Conservation (phyloP, 2,113 vertebrate genomes). For the Podarcis raffonei region DNA sequence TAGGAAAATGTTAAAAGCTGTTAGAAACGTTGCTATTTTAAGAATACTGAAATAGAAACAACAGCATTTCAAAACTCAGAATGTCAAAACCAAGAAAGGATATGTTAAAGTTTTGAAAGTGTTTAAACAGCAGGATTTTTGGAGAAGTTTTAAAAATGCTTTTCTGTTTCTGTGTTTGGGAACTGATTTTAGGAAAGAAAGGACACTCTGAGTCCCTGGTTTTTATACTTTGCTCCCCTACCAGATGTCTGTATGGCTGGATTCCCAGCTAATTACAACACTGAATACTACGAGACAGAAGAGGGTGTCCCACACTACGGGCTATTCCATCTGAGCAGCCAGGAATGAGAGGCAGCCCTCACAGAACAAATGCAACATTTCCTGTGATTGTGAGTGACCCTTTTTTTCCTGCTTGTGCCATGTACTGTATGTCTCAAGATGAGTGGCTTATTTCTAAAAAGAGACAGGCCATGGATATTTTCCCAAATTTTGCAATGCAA, state of each 20-base stretch:
- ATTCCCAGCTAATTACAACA: not conserved
- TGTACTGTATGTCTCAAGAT: not conserved
- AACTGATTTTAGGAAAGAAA: not conserved
- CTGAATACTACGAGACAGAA: not conserved
- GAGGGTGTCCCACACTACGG: not conserved
- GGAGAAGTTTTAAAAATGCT: not conserved
- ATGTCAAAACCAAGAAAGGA: not conserved
- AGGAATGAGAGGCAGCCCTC: not conserved
- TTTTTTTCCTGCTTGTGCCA: not conserved
- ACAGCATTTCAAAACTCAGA: not conserved
- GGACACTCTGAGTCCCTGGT: not conserved
- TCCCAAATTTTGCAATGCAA: too few species aligned
- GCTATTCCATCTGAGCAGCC: not conserved
- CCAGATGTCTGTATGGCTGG: not conserved
- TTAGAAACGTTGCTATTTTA: not conserved
- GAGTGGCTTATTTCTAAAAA: not conserved
- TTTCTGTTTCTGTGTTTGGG: not conserved
- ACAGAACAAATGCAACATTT: not conserved
- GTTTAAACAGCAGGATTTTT: not conserved
- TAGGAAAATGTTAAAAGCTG: not conserved
- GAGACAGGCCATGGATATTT: not conserved
- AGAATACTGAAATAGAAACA: not conserved
- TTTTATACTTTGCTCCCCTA: not conserved
- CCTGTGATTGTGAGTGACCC: not conserved
- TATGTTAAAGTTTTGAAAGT: not conserved